Conservation (phyloP, 2,888 invertebrate genomes). For the Norana najaformis region DNA sequence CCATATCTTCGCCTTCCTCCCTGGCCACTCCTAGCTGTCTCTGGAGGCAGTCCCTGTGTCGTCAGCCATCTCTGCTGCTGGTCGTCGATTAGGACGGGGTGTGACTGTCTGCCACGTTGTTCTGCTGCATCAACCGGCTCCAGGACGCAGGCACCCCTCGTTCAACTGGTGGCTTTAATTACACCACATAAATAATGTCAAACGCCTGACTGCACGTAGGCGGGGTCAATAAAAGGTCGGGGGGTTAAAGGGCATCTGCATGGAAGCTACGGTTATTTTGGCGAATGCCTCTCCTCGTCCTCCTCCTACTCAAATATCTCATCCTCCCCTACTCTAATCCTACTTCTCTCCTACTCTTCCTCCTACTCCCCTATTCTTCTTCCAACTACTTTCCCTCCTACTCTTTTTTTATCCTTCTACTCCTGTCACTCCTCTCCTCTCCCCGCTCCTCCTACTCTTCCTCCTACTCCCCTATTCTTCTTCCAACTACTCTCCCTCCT, state of each 20-base stretch:
- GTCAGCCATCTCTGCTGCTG: neutral
- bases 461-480: neutral
- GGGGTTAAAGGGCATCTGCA: neutral
- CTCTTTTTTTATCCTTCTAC: neutral
- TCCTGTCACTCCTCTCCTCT: neutral
- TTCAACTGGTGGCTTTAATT: neutral
- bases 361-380: neutral
- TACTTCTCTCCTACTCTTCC: neutral
- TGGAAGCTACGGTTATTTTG: neutral
- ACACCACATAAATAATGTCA: neutral
- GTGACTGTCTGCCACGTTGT: neutral
- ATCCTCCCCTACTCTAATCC: neutral
- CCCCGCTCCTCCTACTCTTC: neutral
- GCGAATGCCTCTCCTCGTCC: neutral
- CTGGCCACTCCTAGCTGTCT: neutral
- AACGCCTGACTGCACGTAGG: neutral
- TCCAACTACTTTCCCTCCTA: neutral
- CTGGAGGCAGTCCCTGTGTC: neutral
- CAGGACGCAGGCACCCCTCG: neutral
- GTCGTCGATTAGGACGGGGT: neutral
- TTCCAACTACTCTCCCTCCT: neutral
- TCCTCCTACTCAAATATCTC: neutral
- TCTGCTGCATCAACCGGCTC: neutral
- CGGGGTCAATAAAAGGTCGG: slow-evolving; percentile 2
- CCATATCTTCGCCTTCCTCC: slow-evolving; percentile 2